These are phyloP conservation scores for Sternotherus odoratus DNA, from an alignment of 2,797 vertebrate genomes.

Conservation along the genomic window DNA sequence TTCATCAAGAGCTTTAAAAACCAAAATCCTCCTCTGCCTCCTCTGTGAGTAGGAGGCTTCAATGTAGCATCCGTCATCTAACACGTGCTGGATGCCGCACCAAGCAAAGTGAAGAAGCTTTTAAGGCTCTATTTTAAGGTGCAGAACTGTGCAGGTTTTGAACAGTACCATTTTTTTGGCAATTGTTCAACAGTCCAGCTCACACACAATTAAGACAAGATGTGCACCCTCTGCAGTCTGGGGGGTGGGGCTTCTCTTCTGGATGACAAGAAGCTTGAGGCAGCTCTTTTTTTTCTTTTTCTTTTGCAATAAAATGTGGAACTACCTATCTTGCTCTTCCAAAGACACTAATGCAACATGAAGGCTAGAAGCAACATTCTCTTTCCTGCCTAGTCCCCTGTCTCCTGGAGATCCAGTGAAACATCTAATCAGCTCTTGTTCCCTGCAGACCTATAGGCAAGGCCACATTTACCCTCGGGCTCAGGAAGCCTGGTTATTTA, in stretches of 20 bases:
- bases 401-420: not conserved
- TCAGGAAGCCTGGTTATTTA: not conserved
- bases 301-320: not conserved
- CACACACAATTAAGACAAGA: constrained; percentile 4
- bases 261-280: not conserved
- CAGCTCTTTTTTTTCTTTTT: not conserved
- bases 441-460: not conserved
- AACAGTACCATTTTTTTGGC: not conserved
- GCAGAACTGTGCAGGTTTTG: not conserved
- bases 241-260: constrained; percentile 5
- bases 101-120: not conserved
- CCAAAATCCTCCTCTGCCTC: not conserved
- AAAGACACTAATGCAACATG: not conserved
- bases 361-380: not conserved
- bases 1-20: not conserved
- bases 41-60: accelerated
- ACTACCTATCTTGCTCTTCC: not conserved
- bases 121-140: not conserved
- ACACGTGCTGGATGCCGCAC: not conserved
- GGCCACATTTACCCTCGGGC: not conserved
- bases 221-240: constrained; percentile 18
- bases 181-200: not conserved
- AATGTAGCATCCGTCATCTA: no score
- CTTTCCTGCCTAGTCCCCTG: not conserved
- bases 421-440: not conserved